Evolutionary conservation across 2,113 vertebrate species (phyloP), one percentile per base, ranked within the genome.

Genomic region (Pterophyllum scalare): DNA sequence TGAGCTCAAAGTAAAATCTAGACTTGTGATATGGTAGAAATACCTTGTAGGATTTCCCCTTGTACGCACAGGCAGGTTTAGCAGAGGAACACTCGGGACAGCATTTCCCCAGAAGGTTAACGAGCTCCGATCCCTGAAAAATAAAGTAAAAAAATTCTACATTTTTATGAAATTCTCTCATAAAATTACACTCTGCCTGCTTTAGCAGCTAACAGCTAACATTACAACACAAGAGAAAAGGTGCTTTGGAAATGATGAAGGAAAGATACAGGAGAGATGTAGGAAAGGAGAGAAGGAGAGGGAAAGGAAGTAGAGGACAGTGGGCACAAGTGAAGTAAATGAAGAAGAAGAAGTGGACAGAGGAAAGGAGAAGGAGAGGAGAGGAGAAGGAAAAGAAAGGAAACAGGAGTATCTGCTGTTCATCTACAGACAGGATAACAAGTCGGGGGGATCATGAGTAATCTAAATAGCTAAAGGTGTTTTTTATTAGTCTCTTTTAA

Each of bases 51-150:
- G 87, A 87, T 74, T 94, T 92, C 17, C 91, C 96, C 78, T 95
- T 83, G 84, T 96, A 94, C 80, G 95, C 80, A 95, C 98, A 99
- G 81, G 90, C 80, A 5, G 93, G 85, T 35, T 62, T 95, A 7
- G 74, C 87, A 2, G 95, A 89, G 65, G 96, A 91, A 89, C 98
- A 99, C 92, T 98, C 97, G 10, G 97, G 95, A 85, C 98, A 99
- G 90, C 98, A 99, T 88, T 97, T 98, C 56, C 94, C 97, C 35
- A 94, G 89, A 24, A 97, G 91, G 83, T 97, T 95, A 86, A 97
- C 85, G 75, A 97, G 92, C 89, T 97, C 96, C 83, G 97, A 96
- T 40, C 95, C 97, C 98, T 99, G 87, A 57, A 77, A 67, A 67
- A n/a, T 10, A 75, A 5, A 33, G 31, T 3, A 40, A 59, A 58